Evolutionary conservation across 2,888 invertebrate species (phyloP).

Genomic region (Ennomos quercinarius): DNA sequence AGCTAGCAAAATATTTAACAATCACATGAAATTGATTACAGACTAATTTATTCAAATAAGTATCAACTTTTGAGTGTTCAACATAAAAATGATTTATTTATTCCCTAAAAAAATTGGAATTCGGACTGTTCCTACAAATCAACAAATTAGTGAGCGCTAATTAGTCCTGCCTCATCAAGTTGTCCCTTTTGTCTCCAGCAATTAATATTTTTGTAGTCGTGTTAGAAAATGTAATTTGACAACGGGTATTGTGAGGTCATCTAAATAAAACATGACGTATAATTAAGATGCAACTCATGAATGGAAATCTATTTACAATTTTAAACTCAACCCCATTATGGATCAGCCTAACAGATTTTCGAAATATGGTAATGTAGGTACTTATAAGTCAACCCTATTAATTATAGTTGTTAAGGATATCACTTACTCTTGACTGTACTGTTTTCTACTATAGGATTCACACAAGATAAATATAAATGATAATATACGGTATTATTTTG

Average conservation of each 20-base stretch:
- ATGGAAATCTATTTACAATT: too few relatives aligned
- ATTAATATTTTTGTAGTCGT: constrained; percentile 14
- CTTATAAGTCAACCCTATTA: too few relatives aligned
- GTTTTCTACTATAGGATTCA: too few relatives aligned
- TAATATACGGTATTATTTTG: too few relatives aligned
- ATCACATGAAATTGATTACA: too few relatives aligned
- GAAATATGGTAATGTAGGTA: too few relatives aligned
- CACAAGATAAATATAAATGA: too few relatives aligned
- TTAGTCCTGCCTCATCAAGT: constrained; percentile 10
- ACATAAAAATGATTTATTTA: constrained; percentile 6
- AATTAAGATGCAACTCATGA: not conserved
- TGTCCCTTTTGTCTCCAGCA: constrained; percentile 16
- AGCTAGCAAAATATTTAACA: too few relatives aligned
- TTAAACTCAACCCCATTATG: too few relatives aligned
- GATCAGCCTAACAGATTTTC: too few relatives aligned
- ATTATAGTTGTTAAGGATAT: too few relatives aligned
- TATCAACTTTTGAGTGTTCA: not conserved
- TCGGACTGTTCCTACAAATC: constrained; percentile 14
- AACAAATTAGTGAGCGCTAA: constrained; percentile 19
- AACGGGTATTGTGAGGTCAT: constrained; percentile 5
- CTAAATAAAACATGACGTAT: not conserved
- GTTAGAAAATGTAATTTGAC: constrained; percentile 8
- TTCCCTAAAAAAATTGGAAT: constrained; percentile 4
- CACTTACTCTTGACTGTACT: too few relatives aligned
- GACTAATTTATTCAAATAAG: constrained; percentile 1